Conservation (phyloP, 1,140 invertebrate genomes). For the Teleogryllus occipitalis region DNA sequence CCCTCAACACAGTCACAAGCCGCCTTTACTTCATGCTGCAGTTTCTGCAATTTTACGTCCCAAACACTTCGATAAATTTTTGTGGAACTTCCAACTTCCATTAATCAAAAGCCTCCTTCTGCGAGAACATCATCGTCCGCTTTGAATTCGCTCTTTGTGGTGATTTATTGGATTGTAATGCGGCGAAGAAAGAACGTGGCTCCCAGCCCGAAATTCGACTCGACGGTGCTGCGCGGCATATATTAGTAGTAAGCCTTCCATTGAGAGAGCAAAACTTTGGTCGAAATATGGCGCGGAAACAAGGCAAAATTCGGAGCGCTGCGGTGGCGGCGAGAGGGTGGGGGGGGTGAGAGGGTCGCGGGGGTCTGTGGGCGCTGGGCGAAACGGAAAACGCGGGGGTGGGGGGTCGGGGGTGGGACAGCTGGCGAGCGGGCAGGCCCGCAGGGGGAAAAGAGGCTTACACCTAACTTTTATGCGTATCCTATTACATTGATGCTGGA, state of each 20-base stretch:
- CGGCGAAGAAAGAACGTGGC: background rate
- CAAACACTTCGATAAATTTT: background rate
- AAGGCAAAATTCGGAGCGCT: background rate
- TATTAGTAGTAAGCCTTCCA: background rate
- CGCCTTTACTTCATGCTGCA: background rate
- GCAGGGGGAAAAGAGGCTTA: background rate
- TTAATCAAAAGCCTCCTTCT: background rate
- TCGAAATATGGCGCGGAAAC: background rate
- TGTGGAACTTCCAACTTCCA: background rate
- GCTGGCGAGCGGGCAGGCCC: no score
- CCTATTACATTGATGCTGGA: background rate
- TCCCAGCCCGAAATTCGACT: background rate
- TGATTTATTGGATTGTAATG: conserved; percentile 5
- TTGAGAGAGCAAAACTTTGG: background rate
- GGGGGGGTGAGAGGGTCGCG: no score
- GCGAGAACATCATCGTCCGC: background rate
- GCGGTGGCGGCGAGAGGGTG: no score
- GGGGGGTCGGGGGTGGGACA: no score
- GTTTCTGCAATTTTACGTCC: background rate
- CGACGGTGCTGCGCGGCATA: background rate
- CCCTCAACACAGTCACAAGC: no score
- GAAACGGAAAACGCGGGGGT: no score
- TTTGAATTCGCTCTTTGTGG: background rate
- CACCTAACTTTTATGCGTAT: background rate
- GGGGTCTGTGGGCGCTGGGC: no score